A percentile compares a stretch with the other conserved stretches of the same genome.
phyloP scores from a whole-genome alignment of 2,797 vertebrate species.

The Somateria mollissima region DNA sequence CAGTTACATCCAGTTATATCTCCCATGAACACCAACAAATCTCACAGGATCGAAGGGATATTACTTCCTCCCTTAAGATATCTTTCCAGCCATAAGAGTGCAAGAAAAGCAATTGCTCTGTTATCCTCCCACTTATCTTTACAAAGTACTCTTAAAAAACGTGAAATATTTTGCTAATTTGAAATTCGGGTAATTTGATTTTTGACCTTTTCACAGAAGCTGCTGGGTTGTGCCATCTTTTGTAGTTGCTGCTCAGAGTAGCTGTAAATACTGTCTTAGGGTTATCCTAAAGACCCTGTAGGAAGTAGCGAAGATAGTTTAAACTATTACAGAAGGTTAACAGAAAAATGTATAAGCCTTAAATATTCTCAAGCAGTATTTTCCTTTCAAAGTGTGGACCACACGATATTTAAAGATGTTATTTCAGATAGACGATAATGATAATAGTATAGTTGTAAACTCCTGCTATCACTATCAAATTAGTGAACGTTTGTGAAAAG shows the following conservation, averaged over 20 bases:
- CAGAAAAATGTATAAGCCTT: neutral
- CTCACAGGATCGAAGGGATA: neutral
- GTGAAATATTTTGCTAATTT: neutral
- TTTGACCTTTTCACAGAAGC: neutral
- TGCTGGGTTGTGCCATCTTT: neutral
- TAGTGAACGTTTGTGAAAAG: neutral
- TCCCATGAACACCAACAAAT: neutral
- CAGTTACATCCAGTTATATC: neutral
- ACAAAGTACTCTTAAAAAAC: neutral
- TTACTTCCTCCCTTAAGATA: neutral
- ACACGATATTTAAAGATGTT: neutral
- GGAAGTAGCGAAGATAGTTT: neutral
- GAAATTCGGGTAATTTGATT: neutral
- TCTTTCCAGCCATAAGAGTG: neutral
- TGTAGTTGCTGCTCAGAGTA: neutral
- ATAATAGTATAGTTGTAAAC: neutral
- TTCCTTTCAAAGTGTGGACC: neutral
- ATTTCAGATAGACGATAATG: neutral
- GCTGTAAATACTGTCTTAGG: neutral
- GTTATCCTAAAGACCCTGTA: neutral
- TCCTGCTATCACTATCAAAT: fast-evolving
- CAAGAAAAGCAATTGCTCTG: neutral
- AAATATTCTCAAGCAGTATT: neutral
- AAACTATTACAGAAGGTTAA: neutral
- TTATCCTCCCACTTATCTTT: neutral